Percentiles rank a stretch among this genome's conserved stretches.
phyloP scores from a whole-genome alignment of 2,888 invertebrate species.

The Nemurella pictetii region DNA sequence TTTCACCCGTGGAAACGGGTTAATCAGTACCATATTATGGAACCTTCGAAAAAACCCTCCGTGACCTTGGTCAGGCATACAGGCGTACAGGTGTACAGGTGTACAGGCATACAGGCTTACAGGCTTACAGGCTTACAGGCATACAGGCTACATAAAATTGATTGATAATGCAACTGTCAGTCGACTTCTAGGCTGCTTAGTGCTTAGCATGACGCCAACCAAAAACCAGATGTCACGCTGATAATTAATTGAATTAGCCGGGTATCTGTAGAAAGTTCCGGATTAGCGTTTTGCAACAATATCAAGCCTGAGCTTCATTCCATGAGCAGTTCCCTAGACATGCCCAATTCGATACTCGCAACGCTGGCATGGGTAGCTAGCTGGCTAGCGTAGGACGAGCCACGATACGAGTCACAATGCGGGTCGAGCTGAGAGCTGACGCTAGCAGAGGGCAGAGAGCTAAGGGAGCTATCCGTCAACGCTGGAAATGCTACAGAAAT shows the following conservation, averaged over 20 bases:
- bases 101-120: too few species aligned
- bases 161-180: not conserved
- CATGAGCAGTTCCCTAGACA: not conserved
- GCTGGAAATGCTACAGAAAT: not conserved
- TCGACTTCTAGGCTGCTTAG: not conserved
- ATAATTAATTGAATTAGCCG: not conserved
- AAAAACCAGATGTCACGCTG: not conserved
- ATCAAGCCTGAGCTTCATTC: not conserved
- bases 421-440: not conserved
- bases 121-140: too few species aligned
- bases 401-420: not conserved
- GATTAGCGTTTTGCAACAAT: not conserved
- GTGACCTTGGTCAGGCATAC: too few species aligned
- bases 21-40: not conserved
- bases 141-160: too few species aligned
- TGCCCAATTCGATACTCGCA: not conserved
- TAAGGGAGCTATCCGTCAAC: slow-evolving; percentile 11
- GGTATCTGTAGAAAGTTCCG: not conserved
- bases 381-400: too few species aligned
- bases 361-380: too few species aligned
- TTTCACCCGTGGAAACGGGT: not conserved
- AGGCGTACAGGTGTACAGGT: too few species aligned
- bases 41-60: not conserved
- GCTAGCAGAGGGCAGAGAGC: not conserved
- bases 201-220: not conserved